Evolutionary conservation across 2,888 invertebrate species (phyloP).

Genomic region (Periphyllus acericola): DNA sequence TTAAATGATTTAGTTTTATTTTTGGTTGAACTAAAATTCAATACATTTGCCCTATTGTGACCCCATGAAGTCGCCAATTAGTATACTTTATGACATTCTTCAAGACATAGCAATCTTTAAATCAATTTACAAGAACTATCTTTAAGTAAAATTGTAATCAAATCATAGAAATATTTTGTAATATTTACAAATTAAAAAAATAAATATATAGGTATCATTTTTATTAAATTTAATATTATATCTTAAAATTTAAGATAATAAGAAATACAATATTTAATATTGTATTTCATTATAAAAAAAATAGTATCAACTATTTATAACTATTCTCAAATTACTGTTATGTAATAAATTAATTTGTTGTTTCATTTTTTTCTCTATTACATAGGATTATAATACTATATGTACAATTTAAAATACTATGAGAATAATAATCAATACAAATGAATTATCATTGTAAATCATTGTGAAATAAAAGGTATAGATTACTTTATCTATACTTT

Average conservation of each 20-base stretch:
- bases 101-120: background rate
- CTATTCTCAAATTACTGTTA: background rate
- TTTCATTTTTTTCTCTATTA: background rate
- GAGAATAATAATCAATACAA: background rate
- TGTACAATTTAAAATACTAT: background rate
- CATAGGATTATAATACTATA: background rate
- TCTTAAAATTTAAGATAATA: too few relatives aligned
- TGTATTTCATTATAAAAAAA: background rate
- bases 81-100: constrained; percentile 9
- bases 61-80: background rate
- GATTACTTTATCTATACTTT: too few relatives aligned
- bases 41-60: constrained; percentile 28
- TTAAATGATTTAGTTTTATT: constrained; percentile 26
- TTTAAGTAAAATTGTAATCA: background rate
- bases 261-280: background rate
- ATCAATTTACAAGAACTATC: background rate
- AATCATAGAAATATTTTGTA: background rate
- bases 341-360: background rate
- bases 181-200: background rate
- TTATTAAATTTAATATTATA: background rate
- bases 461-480: too few relatives aligned
- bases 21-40: constrained; percentile 21
- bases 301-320: background rate
- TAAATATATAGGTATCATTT: background rate
- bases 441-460: too few relatives aligned